Conservation (phyloP, 2,888 invertebrate species). For the Abrostola tripartita region DNA sequence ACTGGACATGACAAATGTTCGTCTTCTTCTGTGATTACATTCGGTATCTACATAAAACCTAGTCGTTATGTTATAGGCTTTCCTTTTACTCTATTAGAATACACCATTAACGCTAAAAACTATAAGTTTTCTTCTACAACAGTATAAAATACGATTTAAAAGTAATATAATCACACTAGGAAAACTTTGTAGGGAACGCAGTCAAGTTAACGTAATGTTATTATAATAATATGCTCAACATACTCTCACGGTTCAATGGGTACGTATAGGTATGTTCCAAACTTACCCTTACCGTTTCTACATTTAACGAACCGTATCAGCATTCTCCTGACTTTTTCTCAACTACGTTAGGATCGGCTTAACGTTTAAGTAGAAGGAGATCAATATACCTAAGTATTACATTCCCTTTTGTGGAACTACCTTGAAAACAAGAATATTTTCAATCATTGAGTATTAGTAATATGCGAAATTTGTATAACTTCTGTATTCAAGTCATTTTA, state of each 20-base stretch:
- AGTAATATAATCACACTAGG: constrained; percentile 1
- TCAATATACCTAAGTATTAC: no score
- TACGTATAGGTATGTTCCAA: neutral
- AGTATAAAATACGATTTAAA: neutral
- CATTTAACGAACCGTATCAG: constrained; percentile 2
- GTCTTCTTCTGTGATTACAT: no score
- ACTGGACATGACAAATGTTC: no score
- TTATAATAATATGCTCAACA: constrained; percentile 5
- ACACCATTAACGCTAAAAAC: no score
- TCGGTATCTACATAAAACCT: no score
- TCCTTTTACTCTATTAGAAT: no score
- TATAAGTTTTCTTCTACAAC: neutral
- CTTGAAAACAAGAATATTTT: no score
- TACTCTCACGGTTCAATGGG: constrained; percentile 1
- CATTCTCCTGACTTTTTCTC: neutral
- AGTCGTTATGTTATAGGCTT: no score
- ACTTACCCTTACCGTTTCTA: neutral
- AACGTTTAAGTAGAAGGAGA: neutral
- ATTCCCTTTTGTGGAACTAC: no score
- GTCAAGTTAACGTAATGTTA: neutral
- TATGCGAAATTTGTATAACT: no score
- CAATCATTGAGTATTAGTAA: no score
- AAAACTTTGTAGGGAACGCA: neutral
- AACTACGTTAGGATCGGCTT: neutral
- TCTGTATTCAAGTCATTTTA: no score